Conservation (phyloP, 1,140 invertebrate species). For the Trichogramma pretiosum region DNA sequence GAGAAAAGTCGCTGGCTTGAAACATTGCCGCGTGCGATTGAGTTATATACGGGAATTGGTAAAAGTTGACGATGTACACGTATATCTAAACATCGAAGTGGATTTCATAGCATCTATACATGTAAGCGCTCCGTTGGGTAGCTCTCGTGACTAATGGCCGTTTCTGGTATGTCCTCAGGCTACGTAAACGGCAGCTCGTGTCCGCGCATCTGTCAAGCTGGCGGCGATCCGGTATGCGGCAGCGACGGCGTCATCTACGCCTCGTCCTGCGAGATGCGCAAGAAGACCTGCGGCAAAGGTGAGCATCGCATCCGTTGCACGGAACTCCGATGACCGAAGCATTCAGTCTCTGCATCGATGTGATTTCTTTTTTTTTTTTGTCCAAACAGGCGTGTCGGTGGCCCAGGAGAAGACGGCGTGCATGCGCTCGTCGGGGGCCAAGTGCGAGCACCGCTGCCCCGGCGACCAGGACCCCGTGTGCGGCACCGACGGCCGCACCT, state of each 20-base stretch:
- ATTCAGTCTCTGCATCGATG: no score
- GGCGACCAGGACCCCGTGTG: constrained; percentile 81
- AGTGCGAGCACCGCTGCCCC: constrained; percentile 67
- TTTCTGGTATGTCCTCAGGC: constrained; percentile 18
- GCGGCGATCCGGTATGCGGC: constrained; percentile 78
- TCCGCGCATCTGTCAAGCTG: constrained; percentile 68
- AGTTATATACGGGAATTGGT: no score
- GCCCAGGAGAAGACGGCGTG: constrained; percentile 56
- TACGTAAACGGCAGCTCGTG: constrained; percentile 54
- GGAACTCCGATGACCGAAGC: no score
- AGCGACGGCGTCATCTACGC: constrained; percentile 80
- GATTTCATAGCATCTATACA: neutral
- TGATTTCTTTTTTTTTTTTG: no score
- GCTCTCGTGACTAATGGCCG: neutral
- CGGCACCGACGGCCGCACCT: constrained; percentile 80
- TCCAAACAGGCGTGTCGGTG: constrained; percentile 51
- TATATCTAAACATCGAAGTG: neutral
- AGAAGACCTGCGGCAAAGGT: constrained; percentile 85
- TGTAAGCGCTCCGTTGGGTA: neutral
- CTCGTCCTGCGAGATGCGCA: constrained; percentile 83
- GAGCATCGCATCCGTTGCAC: no score
- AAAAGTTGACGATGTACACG: neutral
- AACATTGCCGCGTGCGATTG: no score
- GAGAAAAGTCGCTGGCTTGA: no score
- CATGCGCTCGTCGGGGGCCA: constrained; percentile 61